A percentile compares a stretch with the other conserved stretches of the same genome.
Evolutionary conservation across 2,888 invertebrate species (phyloP).

Genomic region (Caenorhabditis auriculariae): DNA sequence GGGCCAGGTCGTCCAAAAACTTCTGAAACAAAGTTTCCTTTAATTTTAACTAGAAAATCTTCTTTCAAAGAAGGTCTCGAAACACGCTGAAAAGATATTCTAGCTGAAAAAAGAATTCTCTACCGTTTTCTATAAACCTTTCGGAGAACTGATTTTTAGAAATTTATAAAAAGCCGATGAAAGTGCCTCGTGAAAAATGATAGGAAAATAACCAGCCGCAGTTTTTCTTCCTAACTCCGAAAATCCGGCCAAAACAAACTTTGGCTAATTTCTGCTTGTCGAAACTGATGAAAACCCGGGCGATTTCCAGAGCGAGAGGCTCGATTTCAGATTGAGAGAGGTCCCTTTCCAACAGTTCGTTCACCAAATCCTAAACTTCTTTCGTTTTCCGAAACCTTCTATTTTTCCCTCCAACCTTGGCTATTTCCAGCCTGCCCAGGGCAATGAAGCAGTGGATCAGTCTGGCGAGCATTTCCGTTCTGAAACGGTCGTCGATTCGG

Average conservation of each 20-base stretch:
- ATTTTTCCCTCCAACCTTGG: constrained; percentile 9
- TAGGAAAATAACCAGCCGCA: too few relatives aligned
- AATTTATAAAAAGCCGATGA: too few relatives aligned
- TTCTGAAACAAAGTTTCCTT: constrained; percentile 3
- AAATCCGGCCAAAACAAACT: constrained; percentile 3
- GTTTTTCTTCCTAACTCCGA: too few relatives aligned
- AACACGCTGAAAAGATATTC: too few relatives aligned
- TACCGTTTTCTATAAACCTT: too few relatives aligned
- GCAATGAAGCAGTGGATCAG: constrained; percentile 37
- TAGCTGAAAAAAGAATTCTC: too few relatives aligned
- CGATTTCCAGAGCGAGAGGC: constrained; percentile 34
- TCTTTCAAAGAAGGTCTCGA: background rate
- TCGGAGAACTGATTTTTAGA: too few relatives aligned
- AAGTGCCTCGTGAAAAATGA: too few relatives aligned
- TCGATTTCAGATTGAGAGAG: constrained; percentile 25
- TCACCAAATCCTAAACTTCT: constrained; percentile 28
- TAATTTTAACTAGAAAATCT: background rate
- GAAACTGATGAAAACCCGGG: constrained; percentile 28
- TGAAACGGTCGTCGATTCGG: constrained; percentile 8
- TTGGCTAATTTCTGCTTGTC: constrained; percentile 10
- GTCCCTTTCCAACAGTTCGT: constrained; percentile 30
- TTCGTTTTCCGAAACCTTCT: too few relatives aligned
- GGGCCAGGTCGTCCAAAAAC: constrained; percentile 2
- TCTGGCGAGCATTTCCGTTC: constrained; percentile 24
- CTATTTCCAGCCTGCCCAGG: constrained; percentile 13